phyloP scores from a whole-genome alignment of 92 coral and sea anemone genomes.

The Desmophyllum pertusum region DNA sequence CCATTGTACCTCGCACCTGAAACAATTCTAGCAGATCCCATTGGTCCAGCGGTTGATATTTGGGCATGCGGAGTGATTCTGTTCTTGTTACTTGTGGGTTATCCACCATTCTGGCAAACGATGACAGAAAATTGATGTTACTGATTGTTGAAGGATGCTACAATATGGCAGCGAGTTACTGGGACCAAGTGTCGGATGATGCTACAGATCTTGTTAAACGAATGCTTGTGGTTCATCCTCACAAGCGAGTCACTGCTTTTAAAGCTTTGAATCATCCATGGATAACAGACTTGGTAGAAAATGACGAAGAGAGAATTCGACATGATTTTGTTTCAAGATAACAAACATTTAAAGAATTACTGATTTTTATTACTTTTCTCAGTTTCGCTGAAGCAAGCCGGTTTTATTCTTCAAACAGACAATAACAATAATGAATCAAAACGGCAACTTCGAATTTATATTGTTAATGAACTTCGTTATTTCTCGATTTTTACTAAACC shows the following conservation, averaged over 20 bases:
- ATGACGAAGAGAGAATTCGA: not conserved
- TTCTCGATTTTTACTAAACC: too few relatives aligned
- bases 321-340: not conserved
- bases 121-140: slow-evolving; percentile 73
- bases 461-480: too few relatives aligned
- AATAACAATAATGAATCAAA: too few relatives aligned
- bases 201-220: slow-evolving; percentile 83
- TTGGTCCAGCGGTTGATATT: slow-evolving; percentile 93
- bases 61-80: slow-evolving; percentile 96
- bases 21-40: slow-evolving; percentile 85
- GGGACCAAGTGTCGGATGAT: slow-evolving; percentile 68
- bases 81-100: slow-evolving; percentile 80
- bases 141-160: slow-evolving; percentile 81
- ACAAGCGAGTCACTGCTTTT: slow-evolving; percentile 73
- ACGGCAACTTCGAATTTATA: too few relatives aligned
- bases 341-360: not conserved
- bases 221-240: slow-evolving; percentile 74
- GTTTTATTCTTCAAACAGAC: too few relatives aligned
- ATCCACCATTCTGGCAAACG: slow-evolving; percentile 94
- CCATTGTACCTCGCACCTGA: slow-evolving; percentile 97
- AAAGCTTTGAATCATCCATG: slow-evolving; percentile 92
- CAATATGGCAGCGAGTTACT: slow-evolving; percentile 57
- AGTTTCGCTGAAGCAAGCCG: too few relatives aligned
- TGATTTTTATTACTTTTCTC: too few relatives aligned
- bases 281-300: slow-evolving; percentile 52